Evolutionary conservation across 2,797 vertebrate species (phyloP), one percentile per base, ranked within the genome.

Genomic region (Chrysocyon brachyurus): DNA sequence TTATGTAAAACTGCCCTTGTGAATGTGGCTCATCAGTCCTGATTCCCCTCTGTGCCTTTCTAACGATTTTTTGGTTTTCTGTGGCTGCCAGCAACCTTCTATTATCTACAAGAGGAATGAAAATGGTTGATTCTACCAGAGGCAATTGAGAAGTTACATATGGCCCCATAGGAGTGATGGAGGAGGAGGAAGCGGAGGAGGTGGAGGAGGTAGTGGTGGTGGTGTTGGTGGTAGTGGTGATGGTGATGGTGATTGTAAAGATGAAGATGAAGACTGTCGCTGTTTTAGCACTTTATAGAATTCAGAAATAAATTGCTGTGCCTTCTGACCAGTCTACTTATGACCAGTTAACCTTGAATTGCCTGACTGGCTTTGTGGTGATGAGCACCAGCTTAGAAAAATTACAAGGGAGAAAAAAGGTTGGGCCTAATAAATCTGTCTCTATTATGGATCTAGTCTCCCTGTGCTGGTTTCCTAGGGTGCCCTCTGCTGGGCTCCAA

Each of bases 401-500:
- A 26, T 21, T 84, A 70, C 8, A 68, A 84, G 79, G 33, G 52
- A 91, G 49, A 7, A 72, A 81, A 81, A 96, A 56, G 22, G 2
- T 81, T 68, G 52, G 22, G 12, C 78, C 94, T 59, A 64, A 26
- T 83, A 68, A 89, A 79, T 85, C 46, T 57, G 5, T 54, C 78
- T 70, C 46, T 28, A 5, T n/a, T 40, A 3, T 2, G 0, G 11
- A 5, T 77, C 75, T 81, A 63, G 56, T 87, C 21, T 59, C 57
- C 15, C 24, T n/a, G 26, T 79, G 52, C 26, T 84, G 16, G 40
- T 87, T 97, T 92, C 78, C 79, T 94, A 91, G 96, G 73, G 87
- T 92, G 86, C 96, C 88, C 94, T 95, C 86, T 96, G 72, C 87
- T 96, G 94, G 96, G 86, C 77, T 86, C 52, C 93, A 87, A 36